phyloP scores from a whole-genome alignment of 2,797 vertebrate species.

The Nyctalus aviator region DNA sequence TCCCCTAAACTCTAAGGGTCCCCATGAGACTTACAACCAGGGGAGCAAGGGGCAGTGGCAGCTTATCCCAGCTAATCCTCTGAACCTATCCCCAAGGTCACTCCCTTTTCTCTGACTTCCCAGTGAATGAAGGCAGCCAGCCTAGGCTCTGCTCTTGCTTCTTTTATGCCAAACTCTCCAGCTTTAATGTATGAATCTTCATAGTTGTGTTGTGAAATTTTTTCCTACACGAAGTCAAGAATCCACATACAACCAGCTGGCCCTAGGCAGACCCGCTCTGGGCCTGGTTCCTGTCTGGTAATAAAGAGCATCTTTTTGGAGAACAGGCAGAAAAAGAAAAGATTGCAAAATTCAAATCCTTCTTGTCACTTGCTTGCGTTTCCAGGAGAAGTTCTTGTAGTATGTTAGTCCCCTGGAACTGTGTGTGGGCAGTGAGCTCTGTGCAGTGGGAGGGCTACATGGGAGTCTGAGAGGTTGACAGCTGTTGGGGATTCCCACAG shows the following conservation, averaged over 20 bases:
- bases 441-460: fast-evolving
- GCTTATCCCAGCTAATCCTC: neutral
- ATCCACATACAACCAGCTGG: neutral
- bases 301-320: neutral
- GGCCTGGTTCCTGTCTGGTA: neutral
- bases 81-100: neutral
- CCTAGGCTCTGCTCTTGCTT: neutral
- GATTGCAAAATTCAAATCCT: neutral
- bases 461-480: neutral
- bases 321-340: neutral
- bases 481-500: neutral
- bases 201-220: neutral
- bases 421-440: neutral
- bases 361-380: neutral
- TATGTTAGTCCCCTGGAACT: neutral
- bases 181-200: neutral
- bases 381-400: neutral
- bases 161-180: neutral
- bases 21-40: neutral
- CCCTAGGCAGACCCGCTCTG: neutral
- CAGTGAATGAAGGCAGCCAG: neutral
- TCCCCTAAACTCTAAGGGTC: neutral
- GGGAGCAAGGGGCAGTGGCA: neutral
- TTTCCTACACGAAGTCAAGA: neutral
- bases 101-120: neutral